A percentile compares a stretch with the other conserved stretches of the same genome.
phyloP scores from a whole-genome alignment of 53 echinoderm and acorn worm genomes.

The Actinopyga echinites region DNA sequence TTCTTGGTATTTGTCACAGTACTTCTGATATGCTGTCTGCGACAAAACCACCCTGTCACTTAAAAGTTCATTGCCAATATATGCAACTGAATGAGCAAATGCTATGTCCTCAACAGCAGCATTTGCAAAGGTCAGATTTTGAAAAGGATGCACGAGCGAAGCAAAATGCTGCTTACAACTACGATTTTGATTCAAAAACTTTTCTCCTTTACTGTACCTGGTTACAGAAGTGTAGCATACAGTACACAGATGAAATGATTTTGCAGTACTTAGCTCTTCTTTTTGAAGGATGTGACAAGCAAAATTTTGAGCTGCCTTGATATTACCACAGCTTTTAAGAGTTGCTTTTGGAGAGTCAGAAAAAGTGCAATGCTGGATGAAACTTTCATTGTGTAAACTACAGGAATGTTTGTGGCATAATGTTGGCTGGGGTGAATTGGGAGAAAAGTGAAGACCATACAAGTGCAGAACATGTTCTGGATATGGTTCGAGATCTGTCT shows the following conservation, averaged over 20 bases:
- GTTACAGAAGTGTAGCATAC: not conserved
- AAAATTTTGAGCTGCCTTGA: not conserved
- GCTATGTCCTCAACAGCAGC: not conserved
- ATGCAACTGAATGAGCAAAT: not conserved
- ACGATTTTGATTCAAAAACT: not conserved
- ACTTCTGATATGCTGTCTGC: not conserved
- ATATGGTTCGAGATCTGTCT: not conserved
- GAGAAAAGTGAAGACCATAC: too few species aligned
- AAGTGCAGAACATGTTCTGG: too few species aligned
- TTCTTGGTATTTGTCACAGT: not conserved
- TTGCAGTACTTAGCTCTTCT: not conserved
- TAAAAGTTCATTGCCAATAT: not conserved
- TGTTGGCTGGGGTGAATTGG: too few species aligned
- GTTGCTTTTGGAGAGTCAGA: not conserved
- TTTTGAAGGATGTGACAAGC: not conserved
- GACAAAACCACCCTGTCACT: not conserved
- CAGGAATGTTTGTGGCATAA: too few species aligned
- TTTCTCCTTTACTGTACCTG: not conserved
- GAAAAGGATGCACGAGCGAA: not conserved
- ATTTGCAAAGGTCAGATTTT: too few species aligned
- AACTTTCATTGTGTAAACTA: not conserved
- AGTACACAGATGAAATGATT: not conserved
- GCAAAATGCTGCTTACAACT: slow-evolving; percentile 2
- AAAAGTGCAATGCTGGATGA: not conserved
- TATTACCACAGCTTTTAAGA: not conserved